Base-by-base conservation (phyloP, 2,888 invertebrate genomes). In the Merodon equestris region DNA sequence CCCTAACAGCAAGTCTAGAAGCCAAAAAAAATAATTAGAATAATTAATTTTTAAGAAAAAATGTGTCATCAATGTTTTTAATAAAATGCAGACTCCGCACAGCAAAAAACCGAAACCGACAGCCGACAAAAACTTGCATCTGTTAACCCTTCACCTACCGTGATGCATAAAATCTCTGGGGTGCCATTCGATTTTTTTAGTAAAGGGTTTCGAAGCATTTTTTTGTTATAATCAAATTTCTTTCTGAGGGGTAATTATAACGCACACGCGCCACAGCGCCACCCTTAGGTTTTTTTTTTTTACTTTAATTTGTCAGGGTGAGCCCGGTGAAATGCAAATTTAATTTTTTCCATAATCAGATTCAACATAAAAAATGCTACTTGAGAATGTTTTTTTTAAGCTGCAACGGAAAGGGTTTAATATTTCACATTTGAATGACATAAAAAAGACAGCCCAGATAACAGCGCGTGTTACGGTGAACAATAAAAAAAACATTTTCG, bases 1-100 rank as follows among this genome's bases (percentile, higher is more conserved):
- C 76, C 72, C 72, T 56, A 53, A 19, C 34, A 12, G 53, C 10
- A 67, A 58, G 54, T 70, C 60, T 45, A 56, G 53, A 57, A 42
- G 58, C 40, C 64, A 63, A 77, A 73, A 79, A 79, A 79, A 63
- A 70, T 79, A 64, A 79, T 79, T 79, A 64, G 79, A 79, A 79
- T 79, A 79, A 79, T 79, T 79, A 79, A 79, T 74, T 79, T 40
- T 27, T 74, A 74, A 45, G 74, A 58, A 67, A 60, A 79, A 64
- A 61, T 38, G 51, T 72, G 47, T 64, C 70, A 60, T 58, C 73
- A 73, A 58, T 40, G 45, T 9, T 45, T 38, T 12, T 10, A 14
- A 57, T 40, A n/a, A 47, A 54, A 54, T 61, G 38, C 12, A 5
- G 10, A 38, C n/a, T n/a, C 19, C 1, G 50, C 45, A 56, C 53